These are phyloP conservation scores for Copidosoma floridanum DNA, from an alignment of 1,140 invertebrate species.

Conservation along the genomic window DNA sequence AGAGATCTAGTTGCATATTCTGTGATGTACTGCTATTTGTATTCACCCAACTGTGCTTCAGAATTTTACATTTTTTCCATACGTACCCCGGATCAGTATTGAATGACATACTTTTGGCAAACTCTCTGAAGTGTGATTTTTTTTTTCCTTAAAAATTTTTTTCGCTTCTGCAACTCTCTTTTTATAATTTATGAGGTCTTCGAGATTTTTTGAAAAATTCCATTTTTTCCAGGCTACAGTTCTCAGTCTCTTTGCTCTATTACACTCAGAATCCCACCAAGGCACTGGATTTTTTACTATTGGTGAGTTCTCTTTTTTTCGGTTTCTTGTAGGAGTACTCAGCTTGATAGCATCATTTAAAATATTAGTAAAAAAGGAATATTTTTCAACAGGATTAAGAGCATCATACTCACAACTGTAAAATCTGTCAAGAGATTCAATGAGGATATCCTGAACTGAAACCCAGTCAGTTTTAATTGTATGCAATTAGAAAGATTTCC, in stretches of 20 bases:
- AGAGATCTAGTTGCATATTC: background rate
- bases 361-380: too few relatives aligned
- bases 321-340: too few relatives aligned
- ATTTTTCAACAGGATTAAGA: too few relatives aligned
- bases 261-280: constrained; percentile 9
- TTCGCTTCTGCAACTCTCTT: background rate
- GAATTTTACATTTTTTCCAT: background rate
- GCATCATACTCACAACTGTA: too few relatives aligned
- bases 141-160: constrained; percentile 7
- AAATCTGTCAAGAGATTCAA: background rate
- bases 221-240: constrained; percentile 1
- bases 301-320: too few relatives aligned
- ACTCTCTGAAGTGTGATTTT: background rate
- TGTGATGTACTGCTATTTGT: background rate
- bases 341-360: too few relatives aligned
- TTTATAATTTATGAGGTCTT: background rate
- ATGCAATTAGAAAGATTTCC: constrained; percentile 4
- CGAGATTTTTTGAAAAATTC: background rate
- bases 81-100: background rate
- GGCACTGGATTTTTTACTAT: background rate
- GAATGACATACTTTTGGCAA: background rate
- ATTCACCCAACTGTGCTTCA: background rate
- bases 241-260: background rate
- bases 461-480: background rate
- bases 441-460: background rate